phyloP scores from a whole-genome alignment of 2,797 vertebrate species.

The Sebastes kiyomatsui region DNA sequence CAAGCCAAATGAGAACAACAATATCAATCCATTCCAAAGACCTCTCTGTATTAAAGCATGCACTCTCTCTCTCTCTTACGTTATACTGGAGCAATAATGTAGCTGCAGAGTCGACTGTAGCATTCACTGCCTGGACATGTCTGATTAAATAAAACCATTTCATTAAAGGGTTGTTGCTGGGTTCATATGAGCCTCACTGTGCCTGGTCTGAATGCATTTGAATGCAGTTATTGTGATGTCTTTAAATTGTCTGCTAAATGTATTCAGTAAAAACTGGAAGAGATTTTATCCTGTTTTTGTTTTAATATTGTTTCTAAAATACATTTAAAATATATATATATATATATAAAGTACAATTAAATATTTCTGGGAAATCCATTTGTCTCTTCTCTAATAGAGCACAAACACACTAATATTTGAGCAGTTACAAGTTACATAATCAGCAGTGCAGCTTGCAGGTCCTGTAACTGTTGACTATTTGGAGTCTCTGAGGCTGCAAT shows the following conservation, averaged over 20 bases:
- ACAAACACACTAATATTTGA: background rate
- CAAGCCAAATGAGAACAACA: conserved; percentile 14
- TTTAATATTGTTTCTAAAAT: conserved; percentile 19
- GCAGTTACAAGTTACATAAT: conserved; percentile 1
- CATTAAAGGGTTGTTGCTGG: conserved; percentile 25
- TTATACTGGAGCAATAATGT: conserved; percentile 51
- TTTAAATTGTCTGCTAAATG: conserved; percentile 6
- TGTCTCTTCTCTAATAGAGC: background rate
- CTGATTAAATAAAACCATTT: conserved; percentile 38
- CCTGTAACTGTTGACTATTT: conserved; percentile 15
- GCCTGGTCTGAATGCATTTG: conserved; percentile 21
- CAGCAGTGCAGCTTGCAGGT: background rate
- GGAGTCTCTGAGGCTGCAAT: conserved; percentile 6
- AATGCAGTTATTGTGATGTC: conserved; percentile 28
- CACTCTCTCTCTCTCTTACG: background rate
- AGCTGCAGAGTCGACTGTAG: conserved; percentile 20
- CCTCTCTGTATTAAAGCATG: conserved; percentile 24
- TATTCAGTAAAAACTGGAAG: conserved; percentile 20
- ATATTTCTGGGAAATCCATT: background rate
- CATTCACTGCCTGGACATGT: conserved; percentile 11
- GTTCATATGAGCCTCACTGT: conserved; percentile 43
- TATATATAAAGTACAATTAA: conserved; percentile 1
- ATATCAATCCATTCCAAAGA: conserved; percentile 22
- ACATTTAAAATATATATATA: background rate
- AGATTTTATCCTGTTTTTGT: background rate